Conservation (phyloP, 2,797 vertebrate genomes). For the Momotus momota region DNA sequence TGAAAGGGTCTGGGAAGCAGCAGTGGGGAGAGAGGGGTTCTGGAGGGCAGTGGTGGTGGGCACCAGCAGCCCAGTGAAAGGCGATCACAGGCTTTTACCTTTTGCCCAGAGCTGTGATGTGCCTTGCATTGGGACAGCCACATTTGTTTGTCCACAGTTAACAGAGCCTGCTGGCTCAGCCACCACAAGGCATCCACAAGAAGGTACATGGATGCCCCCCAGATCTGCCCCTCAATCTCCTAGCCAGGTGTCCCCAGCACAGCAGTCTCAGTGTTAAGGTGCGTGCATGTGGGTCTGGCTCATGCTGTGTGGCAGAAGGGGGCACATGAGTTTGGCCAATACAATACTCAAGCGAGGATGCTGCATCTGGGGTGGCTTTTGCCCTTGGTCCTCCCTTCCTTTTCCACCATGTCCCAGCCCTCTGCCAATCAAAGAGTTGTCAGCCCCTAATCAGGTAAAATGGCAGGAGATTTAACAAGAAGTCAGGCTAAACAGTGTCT, state of each 20-base stretch:
- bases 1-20: neutral
- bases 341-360: rapidly evolving
- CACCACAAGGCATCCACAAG: rapidly evolving
- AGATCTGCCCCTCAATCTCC: neutral
- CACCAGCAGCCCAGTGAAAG: neutral
- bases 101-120: neutral
- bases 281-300: rapidly evolving
- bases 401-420: rapidly evolving
- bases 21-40: neutral
- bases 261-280: neutral
- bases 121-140: neutral
- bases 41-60: neutral
- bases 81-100: neutral
- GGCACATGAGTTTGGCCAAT: neutral
- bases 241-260: neutral
- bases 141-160: neutral
- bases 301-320: rapidly evolving
- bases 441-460: rapidly evolving
- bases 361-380: neutral
- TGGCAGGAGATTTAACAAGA: neutral
- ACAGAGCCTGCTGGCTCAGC: neutral
- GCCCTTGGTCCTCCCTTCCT: neutral
- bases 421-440: neutral
- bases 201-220: rapidly evolving
- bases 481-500: neutral